Percentiles rank a stretch among this genome's conserved stretches.
phyloP scores from a whole-genome alignment of 2,888 invertebrate genomes.

The Tipula unca region DNA sequence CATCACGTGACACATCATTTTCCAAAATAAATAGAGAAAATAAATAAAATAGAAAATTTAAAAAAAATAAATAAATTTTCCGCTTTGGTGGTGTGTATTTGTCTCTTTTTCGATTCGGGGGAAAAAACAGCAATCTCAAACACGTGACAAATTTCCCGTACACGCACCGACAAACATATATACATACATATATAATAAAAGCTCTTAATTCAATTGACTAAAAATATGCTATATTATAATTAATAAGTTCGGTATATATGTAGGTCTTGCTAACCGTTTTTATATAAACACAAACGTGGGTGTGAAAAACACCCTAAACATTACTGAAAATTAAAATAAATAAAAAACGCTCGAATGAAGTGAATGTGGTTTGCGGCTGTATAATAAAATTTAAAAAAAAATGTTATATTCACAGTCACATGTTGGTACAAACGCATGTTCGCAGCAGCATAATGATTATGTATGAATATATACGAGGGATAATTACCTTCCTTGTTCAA shows the following conservation, averaged over 20 bases:
- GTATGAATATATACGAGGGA: background rate
- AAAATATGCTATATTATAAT: background rate
- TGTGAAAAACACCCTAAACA: background rate
- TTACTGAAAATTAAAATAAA: background rate
- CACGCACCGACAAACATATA: background rate
- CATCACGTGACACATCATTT: background rate
- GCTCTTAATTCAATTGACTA: background rate
- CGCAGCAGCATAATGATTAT: background rate
- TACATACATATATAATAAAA: background rate
- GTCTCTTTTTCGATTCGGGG: background rate
- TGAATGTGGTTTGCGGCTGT: background rate
- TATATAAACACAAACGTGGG: background rate
- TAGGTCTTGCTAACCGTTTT: background rate
- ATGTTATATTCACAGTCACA: background rate
- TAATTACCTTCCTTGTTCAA: background rate
- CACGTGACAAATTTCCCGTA: background rate
- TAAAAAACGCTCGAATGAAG: background rate
- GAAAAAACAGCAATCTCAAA: background rate
- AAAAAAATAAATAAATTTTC: background rate
- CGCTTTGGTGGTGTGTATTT: background rate
- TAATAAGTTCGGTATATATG: background rate
- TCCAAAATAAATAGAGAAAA: background rate
- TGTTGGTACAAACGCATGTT: background rate
- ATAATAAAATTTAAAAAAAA: background rate
- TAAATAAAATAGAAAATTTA: background rate